Evolutionary conservation across 2,113 vertebrate species (phyloP).

Genomic region (Hymenochirus boettgeri): DNA sequence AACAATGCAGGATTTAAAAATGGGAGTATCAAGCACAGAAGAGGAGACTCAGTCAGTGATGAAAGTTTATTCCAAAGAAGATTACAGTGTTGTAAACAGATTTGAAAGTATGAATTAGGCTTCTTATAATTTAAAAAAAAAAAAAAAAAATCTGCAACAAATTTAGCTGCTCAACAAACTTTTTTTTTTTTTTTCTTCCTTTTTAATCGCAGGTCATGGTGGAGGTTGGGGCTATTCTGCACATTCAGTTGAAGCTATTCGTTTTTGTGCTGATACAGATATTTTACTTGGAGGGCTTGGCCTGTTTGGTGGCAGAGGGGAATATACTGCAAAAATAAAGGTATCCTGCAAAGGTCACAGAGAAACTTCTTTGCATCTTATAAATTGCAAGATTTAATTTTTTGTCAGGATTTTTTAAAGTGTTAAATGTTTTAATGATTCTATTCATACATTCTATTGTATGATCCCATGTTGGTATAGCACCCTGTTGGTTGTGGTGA

Average conservation of each 20-base stretch:
- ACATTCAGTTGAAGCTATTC: slow-evolving; percentile 96
- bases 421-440: too few species aligned
- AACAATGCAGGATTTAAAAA: slow-evolving; percentile 96
- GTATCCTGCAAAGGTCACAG: too few species aligned
- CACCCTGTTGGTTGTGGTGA: too few species aligned
- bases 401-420: too few species aligned
- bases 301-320: slow-evolving; percentile 94
- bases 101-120: slow-evolving; percentile 86
- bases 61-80: slow-evolving; percentile 98
- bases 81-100: slow-evolving; percentile 96
- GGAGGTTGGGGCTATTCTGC: slow-evolving; percentile 98
- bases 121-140: not conserved
- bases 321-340: slow-evolving; percentile 99
- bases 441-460: too few species aligned
- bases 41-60: slow-evolving; percentile 96
- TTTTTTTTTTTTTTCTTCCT: not conserved
- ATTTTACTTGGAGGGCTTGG: slow-evolving; percentile 93
- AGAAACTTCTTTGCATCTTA: too few species aligned
- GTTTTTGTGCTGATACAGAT: slow-evolving; percentile 93
- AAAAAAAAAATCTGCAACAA: not conserved
- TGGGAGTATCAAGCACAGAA: slow-evolving; percentile 89
- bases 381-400: too few species aligned
- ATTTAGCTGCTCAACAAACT: not conserved
- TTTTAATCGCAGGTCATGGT: slow-evolving; percentile 78
- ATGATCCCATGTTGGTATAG: too few species aligned